These are phyloP conservation scores for Phaetusa simplex DNA, from an alignment of 2,113 vertebrate species.

Conservation along the genomic window DNA sequence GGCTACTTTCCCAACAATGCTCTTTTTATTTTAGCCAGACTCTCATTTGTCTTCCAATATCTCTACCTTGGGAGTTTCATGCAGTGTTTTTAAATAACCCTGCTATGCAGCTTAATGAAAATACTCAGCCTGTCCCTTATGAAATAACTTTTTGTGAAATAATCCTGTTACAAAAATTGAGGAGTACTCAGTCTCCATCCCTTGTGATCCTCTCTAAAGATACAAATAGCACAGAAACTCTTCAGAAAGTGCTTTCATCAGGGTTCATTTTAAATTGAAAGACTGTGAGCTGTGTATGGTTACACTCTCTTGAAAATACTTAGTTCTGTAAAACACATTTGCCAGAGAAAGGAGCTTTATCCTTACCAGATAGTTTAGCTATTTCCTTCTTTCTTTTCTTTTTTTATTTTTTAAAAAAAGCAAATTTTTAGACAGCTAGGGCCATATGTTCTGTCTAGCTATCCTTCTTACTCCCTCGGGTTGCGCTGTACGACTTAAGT, in stretches of 20 bases:
- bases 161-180: neutral
- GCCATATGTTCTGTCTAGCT: neutral
- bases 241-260: neutral
- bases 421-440: neutral
- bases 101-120: neutral
- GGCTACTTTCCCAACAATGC: neutral
- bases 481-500: neutral
- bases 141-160: neutral
- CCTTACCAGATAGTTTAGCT: neutral
- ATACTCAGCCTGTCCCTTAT: neutral
- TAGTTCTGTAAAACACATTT: neutral
- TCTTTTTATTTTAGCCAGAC: neutral
- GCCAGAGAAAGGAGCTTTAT: neutral
- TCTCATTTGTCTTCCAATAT: neutral
- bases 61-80: neutral
- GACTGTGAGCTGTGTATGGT: neutral
- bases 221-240: neutral
- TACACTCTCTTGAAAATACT: neutral
- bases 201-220: neutral
- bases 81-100: neutral
- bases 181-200: neutral
- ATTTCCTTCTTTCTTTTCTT: neutral
- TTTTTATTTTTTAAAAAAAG: neutral
- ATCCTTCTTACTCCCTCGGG: neutral
- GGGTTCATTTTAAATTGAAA: neutral